These are phyloP conservation scores for Drosophila seclusa DNA, from an alignment of 2,888 invertebrate species.

Conservation along the genomic window DNA sequence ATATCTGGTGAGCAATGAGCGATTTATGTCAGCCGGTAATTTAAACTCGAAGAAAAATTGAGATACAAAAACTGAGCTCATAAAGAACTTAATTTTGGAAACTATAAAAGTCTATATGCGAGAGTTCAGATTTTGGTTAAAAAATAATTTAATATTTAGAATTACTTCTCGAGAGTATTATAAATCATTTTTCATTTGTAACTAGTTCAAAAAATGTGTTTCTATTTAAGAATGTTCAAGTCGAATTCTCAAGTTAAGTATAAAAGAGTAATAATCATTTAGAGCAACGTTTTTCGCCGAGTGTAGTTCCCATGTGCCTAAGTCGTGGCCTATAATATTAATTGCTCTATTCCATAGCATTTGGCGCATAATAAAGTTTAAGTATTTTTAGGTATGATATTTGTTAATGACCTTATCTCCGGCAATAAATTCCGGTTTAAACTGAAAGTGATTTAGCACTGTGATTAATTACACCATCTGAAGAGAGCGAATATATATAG, in stretches of 20 bases:
- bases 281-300: not conserved
- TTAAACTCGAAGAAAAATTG: not conserved
- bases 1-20: conserved; percentile 4
- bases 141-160: not conserved
- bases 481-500: not conserved
- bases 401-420: conserved; percentile 17
- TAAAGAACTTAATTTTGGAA: not conserved
- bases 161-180: not conserved
- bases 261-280: not conserved
- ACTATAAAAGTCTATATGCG: not conserved
- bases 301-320: not conserved
- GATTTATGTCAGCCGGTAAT: not conserved
- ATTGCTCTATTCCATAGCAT: conserved; percentile 10
- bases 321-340: not conserved
- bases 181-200: not conserved
- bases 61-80: not conserved
- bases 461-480: conserved; percentile 21
- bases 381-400: not conserved
- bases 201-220: not conserved
- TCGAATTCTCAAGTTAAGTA: not conserved
- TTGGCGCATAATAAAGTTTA: conserved; percentile 14
- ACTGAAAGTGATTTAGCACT: conserved; percentile 19
- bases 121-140: not conserved
- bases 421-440: conserved; percentile 26
- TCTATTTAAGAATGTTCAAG: not conserved